phyloP scores from a whole-genome alignment of 2,888 invertebrate genomes.

The Rhagophthalmus giganteus region DNA sequence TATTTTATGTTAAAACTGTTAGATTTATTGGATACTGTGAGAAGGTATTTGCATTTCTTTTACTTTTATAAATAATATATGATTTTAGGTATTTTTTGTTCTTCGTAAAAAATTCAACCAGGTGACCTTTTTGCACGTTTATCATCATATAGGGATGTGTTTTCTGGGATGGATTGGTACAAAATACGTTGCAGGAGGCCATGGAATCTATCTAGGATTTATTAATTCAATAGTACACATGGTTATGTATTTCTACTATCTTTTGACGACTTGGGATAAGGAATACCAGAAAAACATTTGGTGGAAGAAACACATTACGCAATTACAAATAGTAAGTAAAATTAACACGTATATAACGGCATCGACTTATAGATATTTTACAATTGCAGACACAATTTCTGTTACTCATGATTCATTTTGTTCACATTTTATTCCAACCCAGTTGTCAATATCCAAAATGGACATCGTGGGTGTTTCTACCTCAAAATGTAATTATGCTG shows the following conservation, averaged over 20 bases:
- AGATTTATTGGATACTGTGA: not conserved
- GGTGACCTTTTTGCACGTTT: slow-evolving; percentile 81
- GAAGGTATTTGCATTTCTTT: not conserved
- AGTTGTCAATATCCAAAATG: slow-evolving; percentile 65
- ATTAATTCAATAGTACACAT: slow-evolving; percentile 77
- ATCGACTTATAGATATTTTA: no score
- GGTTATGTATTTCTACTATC: slow-evolving; percentile 83
- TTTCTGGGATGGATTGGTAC: slow-evolving; percentile 64
- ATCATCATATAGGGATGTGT: slow-evolving; percentile 85
- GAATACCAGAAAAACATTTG: slow-evolving; percentile 70
- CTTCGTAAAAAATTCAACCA: slow-evolving; percentile 53
- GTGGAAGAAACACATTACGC: slow-evolving; percentile 87
- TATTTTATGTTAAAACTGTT: not conserved
- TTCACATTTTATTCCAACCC: slow-evolving; percentile 54
- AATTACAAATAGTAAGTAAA: slow-evolving; percentile 71
- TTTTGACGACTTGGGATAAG: slow-evolving; percentile 72
- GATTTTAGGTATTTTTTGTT: not conserved
- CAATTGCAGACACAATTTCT: slow-evolving; percentile 64
- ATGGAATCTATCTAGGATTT: slow-evolving; percentile 61
- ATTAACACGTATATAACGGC: no score
- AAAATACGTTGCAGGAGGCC: slow-evolving; percentile 71
- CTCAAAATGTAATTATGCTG: slow-evolving; percentile 69
- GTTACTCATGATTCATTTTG: slow-evolving; percentile 61
- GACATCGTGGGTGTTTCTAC: slow-evolving; percentile 60
- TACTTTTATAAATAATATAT: not conserved